Evolutionary conservation across 2,888 invertebrate genomes (phyloP).

Genomic region (Hermaeophaga mercurialis): DNA sequence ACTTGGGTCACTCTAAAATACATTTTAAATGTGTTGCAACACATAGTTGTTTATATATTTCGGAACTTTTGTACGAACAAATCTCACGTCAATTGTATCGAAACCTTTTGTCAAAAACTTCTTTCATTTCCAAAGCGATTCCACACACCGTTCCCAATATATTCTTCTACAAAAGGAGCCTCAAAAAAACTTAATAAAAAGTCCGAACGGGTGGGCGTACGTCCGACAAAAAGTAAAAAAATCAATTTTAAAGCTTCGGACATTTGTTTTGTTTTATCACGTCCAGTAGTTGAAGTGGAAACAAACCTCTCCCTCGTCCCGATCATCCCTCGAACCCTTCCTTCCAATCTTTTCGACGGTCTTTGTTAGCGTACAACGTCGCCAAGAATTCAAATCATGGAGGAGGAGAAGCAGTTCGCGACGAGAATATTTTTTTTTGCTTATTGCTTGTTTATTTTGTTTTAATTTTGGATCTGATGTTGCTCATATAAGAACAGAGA

Average conservation of each 20-base stretch:
- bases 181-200: slow-evolving; percentile 28
- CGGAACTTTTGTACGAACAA: background rate
- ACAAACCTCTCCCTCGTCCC: slow-evolving; percentile 39
- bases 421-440: background rate
- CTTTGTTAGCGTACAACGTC: slow-evolving; percentile 18
- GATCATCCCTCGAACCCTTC: slow-evolving; percentile 19
- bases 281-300: slow-evolving; percentile 50
- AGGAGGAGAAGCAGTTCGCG: background rate
- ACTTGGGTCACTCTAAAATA: no score
- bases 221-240: slow-evolving; percentile 36
- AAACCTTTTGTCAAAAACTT: slow-evolving; percentile 19
- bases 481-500: no score
- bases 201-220: slow-evolving; percentile 17
- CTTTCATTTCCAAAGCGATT: slow-evolving; percentile 22
- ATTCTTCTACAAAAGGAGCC: slow-evolving; percentile 21
- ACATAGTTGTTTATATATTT: background rate
- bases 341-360: slow-evolving; percentile 31
- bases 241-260: slow-evolving; percentile 45
- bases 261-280: slow-evolving; percentile 53
- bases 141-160: slow-evolving; percentile 19
- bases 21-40: no score
- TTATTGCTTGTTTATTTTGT: background rate
- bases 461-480: no score
- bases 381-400: slow-evolving; percentile 31
- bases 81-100: slow-evolving; percentile 16